phyloP scores from a whole-genome alignment of 2,113 vertebrate species.

The Sitta europaea region DNA sequence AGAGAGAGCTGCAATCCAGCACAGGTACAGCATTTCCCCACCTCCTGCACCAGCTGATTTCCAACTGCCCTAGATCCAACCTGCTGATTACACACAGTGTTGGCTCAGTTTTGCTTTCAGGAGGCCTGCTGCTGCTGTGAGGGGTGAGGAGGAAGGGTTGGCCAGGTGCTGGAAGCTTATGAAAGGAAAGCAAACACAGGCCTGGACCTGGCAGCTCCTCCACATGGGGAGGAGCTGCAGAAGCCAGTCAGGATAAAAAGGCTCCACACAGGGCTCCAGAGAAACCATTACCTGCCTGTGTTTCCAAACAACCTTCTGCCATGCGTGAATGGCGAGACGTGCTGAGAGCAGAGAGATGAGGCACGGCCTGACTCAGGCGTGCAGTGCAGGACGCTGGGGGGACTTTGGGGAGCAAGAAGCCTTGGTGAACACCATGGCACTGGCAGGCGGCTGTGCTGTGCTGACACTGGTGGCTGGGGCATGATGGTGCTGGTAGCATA shows the following conservation, averaged over 20 bases:
- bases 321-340: neutral
- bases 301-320: neutral
- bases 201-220: conserved; percentile 16
- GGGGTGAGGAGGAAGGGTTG: neutral
- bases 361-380: fast-evolving
- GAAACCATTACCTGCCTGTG: neutral
- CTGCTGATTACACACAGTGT: neutral
- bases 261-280: neutral
- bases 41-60: neutral
- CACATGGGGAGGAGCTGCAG: neutral
- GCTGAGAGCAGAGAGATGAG: neutral
- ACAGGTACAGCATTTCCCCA: neutral
- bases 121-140: neutral
- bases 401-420: neutral
- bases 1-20: neutral
- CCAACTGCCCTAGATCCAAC: conserved; percentile 58
- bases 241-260: conserved; percentile 23
- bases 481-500: neutral
- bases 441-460: neutral
- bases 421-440: fast-evolving
- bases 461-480: neutral
- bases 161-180: neutral
- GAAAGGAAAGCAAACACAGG: conserved; percentile 30
- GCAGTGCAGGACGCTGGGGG: fast-evolving
- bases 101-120: neutral